These are phyloP conservation scores for Anser brachyrhynchus DNA, from an alignment of 2,113 vertebrate species.

Conservation along the genomic window DNA sequence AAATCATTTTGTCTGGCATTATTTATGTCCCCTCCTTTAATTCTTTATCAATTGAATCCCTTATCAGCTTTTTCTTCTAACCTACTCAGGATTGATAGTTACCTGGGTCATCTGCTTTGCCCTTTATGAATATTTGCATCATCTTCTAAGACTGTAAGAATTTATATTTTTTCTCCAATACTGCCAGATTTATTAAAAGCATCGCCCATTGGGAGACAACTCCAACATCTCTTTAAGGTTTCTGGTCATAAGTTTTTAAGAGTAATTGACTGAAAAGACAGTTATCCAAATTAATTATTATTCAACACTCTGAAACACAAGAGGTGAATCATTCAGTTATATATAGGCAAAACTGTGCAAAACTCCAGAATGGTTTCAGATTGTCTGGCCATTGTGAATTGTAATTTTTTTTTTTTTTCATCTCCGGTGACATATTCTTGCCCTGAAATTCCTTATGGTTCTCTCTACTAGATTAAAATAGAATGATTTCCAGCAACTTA, in stretches of 20 bases:
- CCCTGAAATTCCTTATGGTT: not conserved
- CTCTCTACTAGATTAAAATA: not conserved
- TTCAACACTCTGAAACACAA: not conserved
- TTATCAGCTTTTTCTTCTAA: not conserved
- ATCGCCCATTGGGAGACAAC: not conserved
- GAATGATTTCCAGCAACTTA: slow-evolving; percentile 7
- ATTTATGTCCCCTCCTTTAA: not conserved
- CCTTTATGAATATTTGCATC: not conserved
- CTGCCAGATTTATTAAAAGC: not conserved
- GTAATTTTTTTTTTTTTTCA: too few relatives aligned
- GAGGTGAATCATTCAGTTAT: not conserved
- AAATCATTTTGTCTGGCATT: not conserved
- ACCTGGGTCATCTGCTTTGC: not conserved
- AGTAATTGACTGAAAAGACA: not conserved
- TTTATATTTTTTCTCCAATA: too few relatives aligned
- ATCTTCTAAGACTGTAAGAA: not conserved
- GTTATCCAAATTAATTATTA: not conserved
- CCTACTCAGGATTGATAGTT: not conserved
- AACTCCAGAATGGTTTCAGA: not conserved
- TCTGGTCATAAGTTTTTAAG: not conserved
- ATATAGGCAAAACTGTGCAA: not conserved
- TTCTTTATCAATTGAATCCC: not conserved
- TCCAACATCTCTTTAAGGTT: not conserved
- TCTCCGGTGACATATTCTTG: not conserved
- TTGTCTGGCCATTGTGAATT: not conserved